phyloP scores from a whole-genome alignment of 2,113 vertebrate species.

The Eonycteris spelaea region DNA sequence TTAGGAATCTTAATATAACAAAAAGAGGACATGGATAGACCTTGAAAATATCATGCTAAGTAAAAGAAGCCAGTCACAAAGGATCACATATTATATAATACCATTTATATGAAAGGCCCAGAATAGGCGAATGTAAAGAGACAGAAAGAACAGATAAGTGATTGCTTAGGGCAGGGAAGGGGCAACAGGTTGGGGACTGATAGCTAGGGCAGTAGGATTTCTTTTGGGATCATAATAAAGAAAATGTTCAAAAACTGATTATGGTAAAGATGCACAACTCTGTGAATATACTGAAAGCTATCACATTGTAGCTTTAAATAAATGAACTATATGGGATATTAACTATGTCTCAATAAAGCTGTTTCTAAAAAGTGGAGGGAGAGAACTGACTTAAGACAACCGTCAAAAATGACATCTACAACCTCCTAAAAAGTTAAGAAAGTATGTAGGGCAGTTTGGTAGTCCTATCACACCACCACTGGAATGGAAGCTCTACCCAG shows the following conservation, averaged over 20 bases:
- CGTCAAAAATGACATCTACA: not conserved
- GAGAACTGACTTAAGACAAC: not conserved
- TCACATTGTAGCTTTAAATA: not conserved
- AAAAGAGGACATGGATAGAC: not conserved
- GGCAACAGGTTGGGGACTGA: not conserved
- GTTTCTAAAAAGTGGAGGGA: not conserved
- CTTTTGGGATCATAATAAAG: not conserved
- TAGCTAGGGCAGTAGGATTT: not conserved
- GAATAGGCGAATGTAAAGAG: not conserved
- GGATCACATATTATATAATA: not conserved
- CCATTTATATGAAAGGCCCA: not conserved
- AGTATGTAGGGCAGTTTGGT: not conserved
- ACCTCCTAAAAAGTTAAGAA: not conserved
- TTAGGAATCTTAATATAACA: constrained; percentile 29
- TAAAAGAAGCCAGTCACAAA: not conserved
- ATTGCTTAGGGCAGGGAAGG: not conserved
- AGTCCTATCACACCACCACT: not conserved
- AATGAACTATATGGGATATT: not conserved
- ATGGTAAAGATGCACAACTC: not conserved
- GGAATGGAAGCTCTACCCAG: not conserved
- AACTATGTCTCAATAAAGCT: constrained; percentile 28
- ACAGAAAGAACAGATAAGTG: not conserved
- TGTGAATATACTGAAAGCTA: not conserved
- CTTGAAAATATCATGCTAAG: constrained; percentile 14
- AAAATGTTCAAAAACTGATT: constrained; percentile 25